These are phyloP conservation scores for Pagetopsis macropterus DNA, from an alignment of 2,797 vertebrate genomes.

Conservation along the genomic window DNA sequence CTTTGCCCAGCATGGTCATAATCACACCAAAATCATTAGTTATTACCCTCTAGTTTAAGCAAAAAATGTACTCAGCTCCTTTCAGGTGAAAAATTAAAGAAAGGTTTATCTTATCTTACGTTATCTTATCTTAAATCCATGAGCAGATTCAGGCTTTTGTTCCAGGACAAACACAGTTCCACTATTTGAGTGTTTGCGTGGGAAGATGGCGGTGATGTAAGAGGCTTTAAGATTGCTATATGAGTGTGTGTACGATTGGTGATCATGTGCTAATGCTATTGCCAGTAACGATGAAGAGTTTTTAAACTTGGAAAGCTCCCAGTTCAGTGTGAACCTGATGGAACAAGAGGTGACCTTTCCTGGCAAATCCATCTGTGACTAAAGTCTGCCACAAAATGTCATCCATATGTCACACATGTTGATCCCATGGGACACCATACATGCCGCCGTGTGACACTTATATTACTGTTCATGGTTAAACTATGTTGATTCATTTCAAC, in stretches of 20 bases:
- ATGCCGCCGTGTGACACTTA: background rate
- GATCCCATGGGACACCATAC: constrained; percentile 1
- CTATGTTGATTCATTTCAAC: too few species aligned
- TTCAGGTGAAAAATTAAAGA: too few species aligned
- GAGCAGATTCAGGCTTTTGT: constrained; percentile 23
- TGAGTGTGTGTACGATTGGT: background rate
- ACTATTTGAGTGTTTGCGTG: background rate
- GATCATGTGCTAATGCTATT: background rate
- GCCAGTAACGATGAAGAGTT: background rate
- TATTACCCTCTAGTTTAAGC: too few species aligned
- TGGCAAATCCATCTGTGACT: constrained; percentile 1
- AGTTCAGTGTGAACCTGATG: background rate
- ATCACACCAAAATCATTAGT: too few species aligned
- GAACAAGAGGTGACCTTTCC: constrained; percentile 17
- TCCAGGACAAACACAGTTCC: constrained; percentile 15
- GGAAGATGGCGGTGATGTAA: background rate
- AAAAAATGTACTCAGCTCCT: too few species aligned
- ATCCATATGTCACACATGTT: constrained; percentile 14
- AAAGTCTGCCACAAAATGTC: constrained; percentile 31
- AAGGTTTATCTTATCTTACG: too few species aligned
- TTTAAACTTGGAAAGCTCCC: background rate
- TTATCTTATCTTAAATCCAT: background rate
- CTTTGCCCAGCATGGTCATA: too few species aligned
- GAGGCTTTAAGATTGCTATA: background rate
- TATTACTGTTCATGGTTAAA: background rate